Base-by-base conservation (phyloP, 2,797 vertebrate genomes). In the Cryptoblepharus egeriae region DNA sequence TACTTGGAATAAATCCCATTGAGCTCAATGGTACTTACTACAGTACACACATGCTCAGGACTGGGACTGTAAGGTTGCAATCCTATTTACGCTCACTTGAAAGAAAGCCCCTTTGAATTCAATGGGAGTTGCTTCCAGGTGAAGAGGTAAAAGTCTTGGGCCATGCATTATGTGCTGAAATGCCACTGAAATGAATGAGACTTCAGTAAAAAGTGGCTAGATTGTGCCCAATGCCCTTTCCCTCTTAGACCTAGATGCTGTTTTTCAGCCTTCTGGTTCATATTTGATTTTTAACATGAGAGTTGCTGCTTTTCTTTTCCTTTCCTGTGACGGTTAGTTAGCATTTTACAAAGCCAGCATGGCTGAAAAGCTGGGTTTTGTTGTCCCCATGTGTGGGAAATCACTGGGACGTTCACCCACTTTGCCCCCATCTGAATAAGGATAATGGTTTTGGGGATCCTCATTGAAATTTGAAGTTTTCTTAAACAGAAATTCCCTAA, bases 401-500 rank as follows among this genome's bases (percentile, higher is more conserved):
- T 94, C 63, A 96, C 94, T 96, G 97, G 96, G 95, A 97, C 97
- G 96, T 98, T 97, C 97, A 96, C 97, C 97, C 95, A 96, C 96
- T 95, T 96, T 88, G 85, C 94, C 87, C 93, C 57, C 12, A 89
- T 92, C 93, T 96, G 95, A 96, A 95, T 95, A 95, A 94, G 95
- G 95, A 98, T 97, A 99, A 99, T 95, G 97, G 97, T 81, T 94
- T 93, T 68, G 88, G 95, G 92, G 96, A 97, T 95, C 95, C 94
- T 96, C 97, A 97, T 97, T 97, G 97, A 97, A 97, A 96, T 94
- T 95, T 96, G 96, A 94, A 95, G 95, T 96, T 96, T 96, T 94
- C 77, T 79, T 93, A 96, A 97, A 97, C 97, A 96, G 96, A 97
- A 98, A 97, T 96, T 97, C 97, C 94, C 93, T 95, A 98, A 98